Evolutionary conservation across 2,888 invertebrate species (phyloP).

Genomic region (Eucera pruinosa): DNA sequence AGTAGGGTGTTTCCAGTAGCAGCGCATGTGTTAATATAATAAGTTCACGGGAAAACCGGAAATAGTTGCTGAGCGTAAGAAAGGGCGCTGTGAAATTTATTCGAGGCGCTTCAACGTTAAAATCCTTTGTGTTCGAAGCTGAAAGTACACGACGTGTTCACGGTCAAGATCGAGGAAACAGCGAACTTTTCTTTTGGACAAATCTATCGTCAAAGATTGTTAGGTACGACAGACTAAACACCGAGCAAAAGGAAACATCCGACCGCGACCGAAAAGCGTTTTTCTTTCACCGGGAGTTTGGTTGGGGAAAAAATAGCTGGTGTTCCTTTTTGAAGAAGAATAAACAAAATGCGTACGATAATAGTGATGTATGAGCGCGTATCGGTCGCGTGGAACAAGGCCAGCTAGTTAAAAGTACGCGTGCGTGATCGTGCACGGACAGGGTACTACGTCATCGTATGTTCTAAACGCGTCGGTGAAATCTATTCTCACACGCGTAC

Average conservation of each 20-base stretch:
- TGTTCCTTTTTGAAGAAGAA: neutral
- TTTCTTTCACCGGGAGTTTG: neutral
- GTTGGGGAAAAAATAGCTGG: too few relatives aligned
- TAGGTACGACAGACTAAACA: too few relatives aligned
- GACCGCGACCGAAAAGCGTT: too few relatives aligned
- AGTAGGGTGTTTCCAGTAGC: too few relatives aligned
- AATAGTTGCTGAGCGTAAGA: too few relatives aligned
- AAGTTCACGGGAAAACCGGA: too few relatives aligned
- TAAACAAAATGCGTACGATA: neutral
- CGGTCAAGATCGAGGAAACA: neutral
- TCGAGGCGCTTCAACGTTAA: neutral
- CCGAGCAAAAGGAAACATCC: too few relatives aligned
- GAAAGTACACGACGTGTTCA: neutral
- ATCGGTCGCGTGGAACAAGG: constrained; percentile 33
- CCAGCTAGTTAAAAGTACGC: constrained; percentile 25
- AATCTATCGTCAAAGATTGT: neutral
- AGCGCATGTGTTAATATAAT: too few relatives aligned
- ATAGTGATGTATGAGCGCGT: neutral
- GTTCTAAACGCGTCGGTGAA: constrained; percentile 61
- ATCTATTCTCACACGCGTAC: constrained; percentile 54
- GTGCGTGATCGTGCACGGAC: constrained; percentile 2
- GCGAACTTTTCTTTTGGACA: neutral
- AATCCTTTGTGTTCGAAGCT: neutral
- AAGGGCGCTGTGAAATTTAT: neutral
- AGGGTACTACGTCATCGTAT: constrained; percentile 34